phyloP scores from a whole-genome alignment of 2,113 vertebrate species.

The Sapayoa aenigma region DNA sequence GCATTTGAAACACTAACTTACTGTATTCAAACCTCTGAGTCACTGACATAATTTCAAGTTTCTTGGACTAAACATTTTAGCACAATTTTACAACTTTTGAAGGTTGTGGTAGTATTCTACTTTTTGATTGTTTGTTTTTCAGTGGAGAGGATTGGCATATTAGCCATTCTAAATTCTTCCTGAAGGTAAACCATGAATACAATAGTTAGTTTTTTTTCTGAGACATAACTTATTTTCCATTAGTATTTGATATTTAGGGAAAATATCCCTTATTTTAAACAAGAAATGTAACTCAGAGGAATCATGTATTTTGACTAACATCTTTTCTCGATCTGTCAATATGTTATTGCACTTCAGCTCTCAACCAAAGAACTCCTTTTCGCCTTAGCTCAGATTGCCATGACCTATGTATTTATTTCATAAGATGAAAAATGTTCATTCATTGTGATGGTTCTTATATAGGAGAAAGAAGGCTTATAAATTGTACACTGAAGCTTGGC shows the following conservation, averaged over 20 bases:
- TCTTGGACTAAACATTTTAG: not conserved
- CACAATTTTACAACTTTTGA: not conserved
- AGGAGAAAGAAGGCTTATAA: not conserved
- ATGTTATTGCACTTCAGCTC: not conserved
- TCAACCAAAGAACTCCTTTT: not conserved
- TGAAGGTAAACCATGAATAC: not conserved
- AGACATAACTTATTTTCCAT: not conserved
- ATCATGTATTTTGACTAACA: not conserved
- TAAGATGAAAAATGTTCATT: not conserved
- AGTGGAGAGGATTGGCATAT: not conserved
- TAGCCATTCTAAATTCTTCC: not conserved
- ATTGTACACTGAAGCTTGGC: not conserved
- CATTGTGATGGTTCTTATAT: not conserved
- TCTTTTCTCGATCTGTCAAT: not conserved
- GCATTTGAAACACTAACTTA: not conserved
- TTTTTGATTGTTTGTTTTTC: not conserved
- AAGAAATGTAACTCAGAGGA: not conserved
- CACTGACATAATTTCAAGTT: not conserved
- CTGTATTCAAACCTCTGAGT: not conserved
- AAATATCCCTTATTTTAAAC: not conserved
- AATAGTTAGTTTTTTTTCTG: not conserved
- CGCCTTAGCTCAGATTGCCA: not conserved
- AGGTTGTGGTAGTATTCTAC: not conserved
- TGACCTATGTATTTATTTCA: not conserved
- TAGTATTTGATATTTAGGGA: not conserved